phyloP scores from a whole-genome alignment of 2,113 vertebrate species.

The Bubo scandiacus region DNA sequence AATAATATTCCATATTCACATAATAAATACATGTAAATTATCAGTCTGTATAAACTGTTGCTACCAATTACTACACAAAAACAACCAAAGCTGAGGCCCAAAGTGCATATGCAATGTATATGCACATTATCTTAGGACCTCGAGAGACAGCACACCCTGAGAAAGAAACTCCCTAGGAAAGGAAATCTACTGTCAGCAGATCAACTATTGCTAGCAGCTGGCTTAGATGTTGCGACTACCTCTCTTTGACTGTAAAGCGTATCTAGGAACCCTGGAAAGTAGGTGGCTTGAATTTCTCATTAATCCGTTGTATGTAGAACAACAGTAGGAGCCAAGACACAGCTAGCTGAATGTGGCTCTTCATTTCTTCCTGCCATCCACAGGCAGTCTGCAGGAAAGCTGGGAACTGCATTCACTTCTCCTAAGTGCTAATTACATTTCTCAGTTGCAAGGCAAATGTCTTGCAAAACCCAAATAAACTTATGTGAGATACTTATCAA shows the following conservation, averaged over 20 bases:
- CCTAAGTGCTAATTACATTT: background rate
- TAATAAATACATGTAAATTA: background rate
- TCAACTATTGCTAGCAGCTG: background rate
- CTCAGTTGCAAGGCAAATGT: background rate
- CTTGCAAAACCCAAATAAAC: background rate
- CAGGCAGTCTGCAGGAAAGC: background rate
- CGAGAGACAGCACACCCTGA: background rate
- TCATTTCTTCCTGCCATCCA: background rate
- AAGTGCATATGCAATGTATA: background rate
- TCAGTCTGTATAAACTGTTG: background rate
- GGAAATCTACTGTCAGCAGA: background rate
- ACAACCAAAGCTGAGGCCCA: fast-evolving
- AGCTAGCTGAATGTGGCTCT: background rate
- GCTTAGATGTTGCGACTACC: background rate
- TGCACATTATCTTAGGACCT: background rate
- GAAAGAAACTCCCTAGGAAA: background rate
- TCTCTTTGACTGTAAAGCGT: background rate
- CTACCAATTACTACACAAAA: background rate
- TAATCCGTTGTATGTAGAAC: background rate
- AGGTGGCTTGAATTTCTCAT: background rate
- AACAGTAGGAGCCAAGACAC: background rate
- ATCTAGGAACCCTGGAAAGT: background rate
- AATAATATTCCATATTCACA: background rate
- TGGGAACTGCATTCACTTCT: background rate
- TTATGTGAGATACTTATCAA: background rate